phyloP scores from a whole-genome alignment of 2,113 vertebrate genomes.

The Equus quagga region DNA sequence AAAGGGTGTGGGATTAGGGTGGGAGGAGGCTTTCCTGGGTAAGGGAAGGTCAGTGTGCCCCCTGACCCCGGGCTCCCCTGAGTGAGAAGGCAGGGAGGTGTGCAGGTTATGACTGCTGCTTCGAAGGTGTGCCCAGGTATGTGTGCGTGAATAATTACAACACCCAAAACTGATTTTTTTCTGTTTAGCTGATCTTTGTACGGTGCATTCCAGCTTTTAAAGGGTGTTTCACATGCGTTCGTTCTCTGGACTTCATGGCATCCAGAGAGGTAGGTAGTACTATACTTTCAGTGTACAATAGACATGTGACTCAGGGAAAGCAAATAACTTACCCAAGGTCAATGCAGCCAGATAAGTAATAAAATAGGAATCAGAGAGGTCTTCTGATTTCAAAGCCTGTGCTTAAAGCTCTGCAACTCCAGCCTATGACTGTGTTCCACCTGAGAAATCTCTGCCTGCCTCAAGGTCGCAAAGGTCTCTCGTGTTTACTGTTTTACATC shows the following conservation, averaged over 20 bases:
- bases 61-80: not conserved
- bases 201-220: not conserved
- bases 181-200: not conserved
- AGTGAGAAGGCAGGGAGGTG: not conserved
- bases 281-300: not conserved
- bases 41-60: not conserved
- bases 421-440: not conserved
- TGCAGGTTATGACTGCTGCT: not conserved
- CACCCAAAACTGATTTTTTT: not conserved
- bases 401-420: not conserved
- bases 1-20: not conserved
- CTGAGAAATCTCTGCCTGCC: not conserved
- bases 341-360: not conserved
- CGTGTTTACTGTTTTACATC: not conserved
- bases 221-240: not conserved
- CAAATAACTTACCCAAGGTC: not conserved
- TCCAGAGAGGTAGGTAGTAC: not conserved
- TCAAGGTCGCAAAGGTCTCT: not conserved
- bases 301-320: not conserved
- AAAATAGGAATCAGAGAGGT: not conserved
- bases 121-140: not conserved
- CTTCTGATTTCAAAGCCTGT: not conserved
- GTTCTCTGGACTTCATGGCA: not conserved
- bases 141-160: not conserved
- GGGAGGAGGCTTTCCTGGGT: not conserved